Percentiles rank a stretch among this genome's conserved stretches.
phyloP scores from a whole-genome alignment of 2,888 invertebrate genomes.

The Lasioglossum marginatum region DNA sequence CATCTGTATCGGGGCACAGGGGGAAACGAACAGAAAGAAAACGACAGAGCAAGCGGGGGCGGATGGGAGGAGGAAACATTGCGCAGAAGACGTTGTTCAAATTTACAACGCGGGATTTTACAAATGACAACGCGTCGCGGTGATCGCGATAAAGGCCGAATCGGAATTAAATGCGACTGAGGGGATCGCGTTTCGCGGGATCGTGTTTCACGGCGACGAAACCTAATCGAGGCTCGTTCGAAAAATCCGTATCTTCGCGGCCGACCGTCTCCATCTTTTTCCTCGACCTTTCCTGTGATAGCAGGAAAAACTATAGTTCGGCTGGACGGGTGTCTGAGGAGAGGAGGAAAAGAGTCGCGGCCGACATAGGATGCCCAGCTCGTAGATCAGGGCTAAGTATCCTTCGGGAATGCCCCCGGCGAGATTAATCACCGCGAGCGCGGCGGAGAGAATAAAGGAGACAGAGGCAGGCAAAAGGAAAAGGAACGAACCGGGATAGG shows the following conservation, averaged over 20 bases:
- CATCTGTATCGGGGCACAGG: background rate
- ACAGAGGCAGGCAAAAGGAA: slow-evolving; percentile 22
- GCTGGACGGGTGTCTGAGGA: background rate
- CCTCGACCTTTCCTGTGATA: background rate
- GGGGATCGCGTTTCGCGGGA: slow-evolving; percentile 46
- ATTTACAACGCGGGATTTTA: slow-evolving; percentile 32
- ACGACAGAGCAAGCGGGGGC: background rate
- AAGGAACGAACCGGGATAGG: background rate
- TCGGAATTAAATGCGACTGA: slow-evolving; percentile 39
- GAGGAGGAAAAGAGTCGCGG: background rate
- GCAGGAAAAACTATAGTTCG: background rate
- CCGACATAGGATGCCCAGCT: slow-evolving; percentile 63
- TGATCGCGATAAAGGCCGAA: slow-evolving; percentile 47
- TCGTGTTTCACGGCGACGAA: slow-evolving; percentile 48
- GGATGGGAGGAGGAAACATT: background rate
- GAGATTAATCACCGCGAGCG: slow-evolving; percentile 77
- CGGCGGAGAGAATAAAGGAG: slow-evolving; percentile 32
- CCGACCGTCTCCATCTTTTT: background rate
- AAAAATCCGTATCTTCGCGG: slow-evolving; percentile 28
- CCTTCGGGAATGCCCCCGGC: slow-evolving; percentile 77
- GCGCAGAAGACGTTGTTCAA: slow-evolving; percentile 11
- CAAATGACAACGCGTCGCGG: slow-evolving; percentile 29
- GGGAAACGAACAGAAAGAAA: background rate
- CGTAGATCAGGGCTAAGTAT: slow-evolving; percentile 79
- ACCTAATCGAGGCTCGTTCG: slow-evolving; percentile 42